phyloP scores from a whole-genome alignment of 2,888 invertebrate genomes.

The Cephus sareptanus region DNA sequence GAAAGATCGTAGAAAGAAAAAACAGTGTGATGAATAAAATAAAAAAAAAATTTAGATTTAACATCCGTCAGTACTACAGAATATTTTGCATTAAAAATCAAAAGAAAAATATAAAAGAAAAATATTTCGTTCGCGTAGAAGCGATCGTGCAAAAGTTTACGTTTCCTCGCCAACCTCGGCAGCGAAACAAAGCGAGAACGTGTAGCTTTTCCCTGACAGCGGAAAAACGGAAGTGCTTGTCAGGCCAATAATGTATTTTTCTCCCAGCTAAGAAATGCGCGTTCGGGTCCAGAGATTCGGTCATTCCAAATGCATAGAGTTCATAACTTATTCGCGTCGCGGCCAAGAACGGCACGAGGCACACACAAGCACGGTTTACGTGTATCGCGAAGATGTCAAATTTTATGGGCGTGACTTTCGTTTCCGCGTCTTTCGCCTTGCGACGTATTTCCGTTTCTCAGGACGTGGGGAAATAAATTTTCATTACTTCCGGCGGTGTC shows the following conservation, averaged over 20 bases:
- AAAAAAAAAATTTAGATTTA: no score
- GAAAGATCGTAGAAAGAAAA: no score
- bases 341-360: slow-evolving; percentile 18
- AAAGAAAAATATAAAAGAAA: no score
- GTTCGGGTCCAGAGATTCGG: slow-evolving; percentile 54
- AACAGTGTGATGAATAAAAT: no score
- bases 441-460: slow-evolving; percentile 20
- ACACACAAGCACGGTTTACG: background rate
- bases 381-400: background rate
- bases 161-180: no score
- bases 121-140: no score
- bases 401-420: background rate
- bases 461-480: slow-evolving; percentile 21
- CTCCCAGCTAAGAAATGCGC: slow-evolving; percentile 44
- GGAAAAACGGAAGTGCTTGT: slow-evolving; percentile 40
- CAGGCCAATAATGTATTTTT: slow-evolving; percentile 58
- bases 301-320: slow-evolving; percentile 62
- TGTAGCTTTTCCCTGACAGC: background rate
- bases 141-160: no score
- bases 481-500: slow-evolving; percentile 1
- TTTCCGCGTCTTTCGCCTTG: slow-evolving; percentile 5
- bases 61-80: no score
- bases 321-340: slow-evolving; percentile 57
- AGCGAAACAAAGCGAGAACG: no score
- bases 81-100: no score